phyloP scores from a whole-genome alignment of 1,140 invertebrate genomes.

The Drosophila melanica region DNA sequence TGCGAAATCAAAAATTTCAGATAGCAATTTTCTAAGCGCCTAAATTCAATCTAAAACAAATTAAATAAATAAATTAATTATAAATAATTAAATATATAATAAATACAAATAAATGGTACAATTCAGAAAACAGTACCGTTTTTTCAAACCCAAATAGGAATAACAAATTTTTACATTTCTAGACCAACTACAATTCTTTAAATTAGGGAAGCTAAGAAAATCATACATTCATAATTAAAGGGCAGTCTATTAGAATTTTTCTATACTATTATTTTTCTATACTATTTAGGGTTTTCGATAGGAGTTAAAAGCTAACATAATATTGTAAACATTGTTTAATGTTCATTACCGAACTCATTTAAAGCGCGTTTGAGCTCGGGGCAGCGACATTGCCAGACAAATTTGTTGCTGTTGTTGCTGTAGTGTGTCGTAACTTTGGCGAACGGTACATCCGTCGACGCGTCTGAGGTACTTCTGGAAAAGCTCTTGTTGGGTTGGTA shows the following conservation, averaged over 20 bases:
- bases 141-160: no score
- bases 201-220: not conserved
- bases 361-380: slow-evolving; percentile 2
- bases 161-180: no score
- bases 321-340: not conserved
- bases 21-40: no score
- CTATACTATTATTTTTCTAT: not conserved
- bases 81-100: no score
- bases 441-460: slow-evolving; percentile 49
- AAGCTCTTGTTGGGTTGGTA: slow-evolving; percentile 25
- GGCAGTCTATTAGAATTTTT: not conserved
- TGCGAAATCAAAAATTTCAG: no score
- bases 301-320: not conserved
- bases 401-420: slow-evolving; percentile 56
- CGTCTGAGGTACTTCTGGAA: slow-evolving; percentile 30
- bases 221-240: not conserved
- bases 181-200: no score
- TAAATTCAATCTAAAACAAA: no score
- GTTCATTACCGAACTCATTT: slow-evolving; percentile 6
- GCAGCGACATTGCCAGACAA: slow-evolving; percentile 15
- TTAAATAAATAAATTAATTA: no score
- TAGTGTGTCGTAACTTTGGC: slow-evolving; percentile 46
- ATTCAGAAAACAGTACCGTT: no score
- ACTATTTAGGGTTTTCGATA: not conserved
- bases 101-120: no score